Evolutionary conservation across 2,113 vertebrate genomes (phyloP).

Genomic region (Caracal caracal): DNA sequence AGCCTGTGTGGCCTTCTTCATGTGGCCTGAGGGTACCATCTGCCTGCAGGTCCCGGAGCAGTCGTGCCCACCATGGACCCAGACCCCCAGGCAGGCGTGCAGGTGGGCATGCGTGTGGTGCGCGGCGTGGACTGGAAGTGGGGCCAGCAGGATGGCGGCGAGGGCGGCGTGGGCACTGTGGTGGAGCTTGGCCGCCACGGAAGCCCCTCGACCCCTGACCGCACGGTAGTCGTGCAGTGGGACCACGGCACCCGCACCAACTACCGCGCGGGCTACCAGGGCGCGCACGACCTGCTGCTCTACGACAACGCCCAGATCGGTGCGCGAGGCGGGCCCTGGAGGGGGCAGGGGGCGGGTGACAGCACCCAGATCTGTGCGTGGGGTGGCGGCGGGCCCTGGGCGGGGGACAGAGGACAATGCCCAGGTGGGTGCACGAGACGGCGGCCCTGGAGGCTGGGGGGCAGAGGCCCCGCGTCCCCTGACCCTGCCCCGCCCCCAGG

Average conservation of each 20-base stretch:
- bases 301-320: conserved; percentile 99
- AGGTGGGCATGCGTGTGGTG: conserved; percentile 98
- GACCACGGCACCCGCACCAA: conserved; percentile 98
- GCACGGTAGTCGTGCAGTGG: conserved; percentile 99
- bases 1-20: background rate
- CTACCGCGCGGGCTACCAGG: conserved; percentile 98
- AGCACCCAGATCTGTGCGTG: too few relatives aligned
- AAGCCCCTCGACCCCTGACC: conserved; percentile 97
- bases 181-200: conserved; percentile 97
- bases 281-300: conserved; percentile 95
- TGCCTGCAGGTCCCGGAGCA: conserved; percentile 27
- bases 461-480: rapidly evolving
- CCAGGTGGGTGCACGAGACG: too few relatives aligned
- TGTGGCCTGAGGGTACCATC: background rate
- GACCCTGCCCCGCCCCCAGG: conserved; percentile 82
- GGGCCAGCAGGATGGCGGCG: conserved; percentile 96
- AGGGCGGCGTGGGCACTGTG: conserved; percentile 97
- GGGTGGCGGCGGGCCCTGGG: background rate
- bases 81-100: conserved; percentile 91
- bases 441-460: too few relatives aligned
- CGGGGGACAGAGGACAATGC: too few relatives aligned
- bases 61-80: conserved; percentile 78
- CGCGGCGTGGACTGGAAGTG: conserved; percentile 98
- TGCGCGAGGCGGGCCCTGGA: conserved; percentile 52
- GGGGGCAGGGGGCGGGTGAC: too few relatives aligned